These are phyloP conservation scores for Hemicordylus capensis DNA, from an alignment of 2,113 vertebrate genomes.

Conservation along the genomic window DNA sequence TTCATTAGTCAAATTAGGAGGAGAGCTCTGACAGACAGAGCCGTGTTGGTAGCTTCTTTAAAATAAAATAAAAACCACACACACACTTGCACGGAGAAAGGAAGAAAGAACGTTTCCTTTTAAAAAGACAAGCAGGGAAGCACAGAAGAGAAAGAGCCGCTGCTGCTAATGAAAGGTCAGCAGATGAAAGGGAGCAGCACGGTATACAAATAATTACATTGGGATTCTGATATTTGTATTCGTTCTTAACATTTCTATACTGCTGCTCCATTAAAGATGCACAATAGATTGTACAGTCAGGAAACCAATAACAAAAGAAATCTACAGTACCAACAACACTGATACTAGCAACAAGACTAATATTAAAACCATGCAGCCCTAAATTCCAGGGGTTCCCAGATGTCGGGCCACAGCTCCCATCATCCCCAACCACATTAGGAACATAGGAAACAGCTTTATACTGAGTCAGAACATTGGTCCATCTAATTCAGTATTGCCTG, in stretches of 20 bases:
- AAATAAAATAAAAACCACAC: too few relatives aligned
- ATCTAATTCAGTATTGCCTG: too few relatives aligned
- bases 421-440: too few relatives aligned
- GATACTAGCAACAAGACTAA: neutral
- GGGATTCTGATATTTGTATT: neutral
- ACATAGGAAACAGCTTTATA: too few relatives aligned
- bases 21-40: slow-evolving; percentile 25
- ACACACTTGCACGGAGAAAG: too few relatives aligned
- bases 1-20: slow-evolving; percentile 51
- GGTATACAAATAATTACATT: neutral
- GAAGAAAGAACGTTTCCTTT: slow-evolving; percentile 36
- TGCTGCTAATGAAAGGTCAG: slow-evolving; percentile 28
- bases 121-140: slow-evolving; percentile 46
- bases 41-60: slow-evolving; percentile 21
- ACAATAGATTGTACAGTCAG: neutral
- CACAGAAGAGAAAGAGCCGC: neutral
- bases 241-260: neutral
- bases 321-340: neutral
- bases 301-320: neutral
- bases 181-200: neutral
- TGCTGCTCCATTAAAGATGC: neutral
- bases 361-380: neutral
- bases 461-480: too few relatives aligned
- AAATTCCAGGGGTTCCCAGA: neutral
- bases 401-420: rapidly evolving